Base-by-base conservation (phyloP, 2,113 vertebrate species). In the Corydoras sp. region DNA sequence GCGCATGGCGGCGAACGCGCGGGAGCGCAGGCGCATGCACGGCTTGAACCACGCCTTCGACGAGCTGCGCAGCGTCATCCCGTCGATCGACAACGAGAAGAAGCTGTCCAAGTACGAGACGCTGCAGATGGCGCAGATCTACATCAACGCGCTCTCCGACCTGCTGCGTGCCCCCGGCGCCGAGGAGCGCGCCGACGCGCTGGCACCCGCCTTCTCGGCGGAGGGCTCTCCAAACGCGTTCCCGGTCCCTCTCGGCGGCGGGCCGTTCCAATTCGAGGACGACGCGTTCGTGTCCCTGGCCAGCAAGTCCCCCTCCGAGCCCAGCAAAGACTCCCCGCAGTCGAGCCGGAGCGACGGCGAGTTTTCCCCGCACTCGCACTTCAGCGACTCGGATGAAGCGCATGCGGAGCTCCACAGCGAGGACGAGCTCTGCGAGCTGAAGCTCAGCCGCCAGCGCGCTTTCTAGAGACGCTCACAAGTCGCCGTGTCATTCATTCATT, bases 61-160 rank as follows among this genome's bases (percentile, higher is more conserved):
- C 84, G 93, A 93, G 83, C 91, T 98, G 84, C 93, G 95, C 82
- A 94, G 93, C 67, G 95, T 98, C 85, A 97, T 98, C 86, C 95
- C 95, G 14, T 94, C 93, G 15, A 90, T 98, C 68, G 94, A 96
- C 87, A 94, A 96, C 83, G 95, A 98, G 89, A 98, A 98, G 86
- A 97, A 98, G 81, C 91, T 98, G 55, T 98, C 95, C 82, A 98
- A 98, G 72, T 98, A 98, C 50, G 95, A 98, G 81, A 98, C 95
- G n/a, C 81, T 98, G 65, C 95, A 98, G 86, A 98, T 98, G 95
- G 95, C 95, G 9, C 95, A 98, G 83, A 98, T 98, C 84, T 98
- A 98, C 90, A 98, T 98, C 84, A 96, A 92, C 77, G 95, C 95
- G 2, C 83, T 98, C 77, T 93, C 94, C 0, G 95, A 98, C 55